Evolutionary conservation across 2,888 invertebrate species (phyloP).

Genomic region (Nasonia oneida): DNA sequence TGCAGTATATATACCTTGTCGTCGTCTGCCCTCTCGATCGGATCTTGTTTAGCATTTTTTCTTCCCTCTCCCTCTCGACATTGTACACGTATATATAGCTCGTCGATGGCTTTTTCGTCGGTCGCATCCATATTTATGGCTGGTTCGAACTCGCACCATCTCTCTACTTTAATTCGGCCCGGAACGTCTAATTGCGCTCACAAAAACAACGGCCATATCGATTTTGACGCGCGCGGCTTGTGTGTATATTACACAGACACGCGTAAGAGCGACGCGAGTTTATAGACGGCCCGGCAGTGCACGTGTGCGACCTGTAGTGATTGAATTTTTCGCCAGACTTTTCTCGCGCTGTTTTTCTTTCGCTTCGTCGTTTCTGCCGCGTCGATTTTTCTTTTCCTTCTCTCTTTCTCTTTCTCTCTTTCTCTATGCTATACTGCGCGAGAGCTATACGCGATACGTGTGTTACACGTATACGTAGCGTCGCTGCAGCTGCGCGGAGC

Average conservation of each 20-base stretch:
- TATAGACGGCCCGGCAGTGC: not conserved
- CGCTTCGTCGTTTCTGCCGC: conserved; percentile 9
- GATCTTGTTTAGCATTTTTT: conserved; percentile 25
- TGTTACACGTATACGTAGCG: not conserved
- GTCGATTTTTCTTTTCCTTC: conserved; percentile 31
- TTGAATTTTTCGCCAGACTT: conserved; percentile 41
- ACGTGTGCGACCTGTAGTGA: not conserved
- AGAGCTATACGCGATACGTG: not conserved
- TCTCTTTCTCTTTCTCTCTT: not conserved
- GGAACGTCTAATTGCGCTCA: conserved; percentile 23
- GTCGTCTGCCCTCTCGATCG: not conserved
- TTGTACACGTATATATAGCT: not conserved
- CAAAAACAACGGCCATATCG: not conserved
- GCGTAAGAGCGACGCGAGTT: not conserved
- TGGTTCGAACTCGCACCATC: not conserved
- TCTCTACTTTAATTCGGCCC: not conserved
- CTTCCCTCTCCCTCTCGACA: not conserved
- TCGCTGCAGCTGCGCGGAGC: conserved; percentile 2
- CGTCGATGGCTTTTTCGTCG: conserved; percentile 25
- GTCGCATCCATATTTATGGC: conserved; percentile 31
- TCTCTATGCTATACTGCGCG: not conserved
- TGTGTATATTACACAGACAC: not conserved
- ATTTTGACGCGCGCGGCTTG: not conserved
- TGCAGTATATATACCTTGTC: not conserved
- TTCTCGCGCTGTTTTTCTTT: conserved; percentile 1